Conservation (phyloP, 1,140 invertebrate genomes). For the Vollenhovia emeryi region DNA sequence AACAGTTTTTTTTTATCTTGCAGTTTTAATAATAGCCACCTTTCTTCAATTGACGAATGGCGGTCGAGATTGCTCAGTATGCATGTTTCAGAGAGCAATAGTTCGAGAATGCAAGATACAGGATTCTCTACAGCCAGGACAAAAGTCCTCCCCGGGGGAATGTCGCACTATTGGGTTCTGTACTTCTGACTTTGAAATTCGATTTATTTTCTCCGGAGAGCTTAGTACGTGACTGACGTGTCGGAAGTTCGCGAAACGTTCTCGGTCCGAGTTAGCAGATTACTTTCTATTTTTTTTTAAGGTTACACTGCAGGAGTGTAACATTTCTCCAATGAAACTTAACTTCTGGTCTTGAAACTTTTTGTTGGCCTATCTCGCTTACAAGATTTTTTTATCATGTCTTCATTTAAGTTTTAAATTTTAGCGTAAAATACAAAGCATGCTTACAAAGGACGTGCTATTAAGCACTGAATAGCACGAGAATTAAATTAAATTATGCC, state of each 20-base stretch:
- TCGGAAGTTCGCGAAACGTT: background rate
- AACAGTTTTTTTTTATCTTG: background rate
- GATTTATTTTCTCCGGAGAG: constrained; percentile 37
- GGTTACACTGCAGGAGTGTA: background rate
- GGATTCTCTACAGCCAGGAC: background rate
- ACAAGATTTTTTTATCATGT: background rate
- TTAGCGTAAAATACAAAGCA: background rate
- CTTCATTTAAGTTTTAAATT: background rate
- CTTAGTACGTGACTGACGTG: constrained; percentile 28
- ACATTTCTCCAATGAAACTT: background rate
- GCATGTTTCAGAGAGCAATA: background rate
- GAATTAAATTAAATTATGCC: background rate
- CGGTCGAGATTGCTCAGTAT: background rate
- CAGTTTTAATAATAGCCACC: background rate
- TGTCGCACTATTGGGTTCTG: constrained; percentile 18
- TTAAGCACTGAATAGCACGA: background rate
- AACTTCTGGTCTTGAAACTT: background rate
- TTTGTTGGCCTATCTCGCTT: background rate
- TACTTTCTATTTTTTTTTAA: background rate
- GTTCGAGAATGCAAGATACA: background rate
- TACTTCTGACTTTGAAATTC: constrained; percentile 47
- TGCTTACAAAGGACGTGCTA: background rate
- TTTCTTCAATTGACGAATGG: background rate
- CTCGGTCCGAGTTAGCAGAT: constrained; percentile 15
- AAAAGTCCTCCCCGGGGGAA: constrained; percentile 6